Percentiles rank a stretch among this genome's conserved stretches.
Conservation (phyloP, 2,113 vertebrate genomes). For the Acanthochromis polyacanthus region DNA sequence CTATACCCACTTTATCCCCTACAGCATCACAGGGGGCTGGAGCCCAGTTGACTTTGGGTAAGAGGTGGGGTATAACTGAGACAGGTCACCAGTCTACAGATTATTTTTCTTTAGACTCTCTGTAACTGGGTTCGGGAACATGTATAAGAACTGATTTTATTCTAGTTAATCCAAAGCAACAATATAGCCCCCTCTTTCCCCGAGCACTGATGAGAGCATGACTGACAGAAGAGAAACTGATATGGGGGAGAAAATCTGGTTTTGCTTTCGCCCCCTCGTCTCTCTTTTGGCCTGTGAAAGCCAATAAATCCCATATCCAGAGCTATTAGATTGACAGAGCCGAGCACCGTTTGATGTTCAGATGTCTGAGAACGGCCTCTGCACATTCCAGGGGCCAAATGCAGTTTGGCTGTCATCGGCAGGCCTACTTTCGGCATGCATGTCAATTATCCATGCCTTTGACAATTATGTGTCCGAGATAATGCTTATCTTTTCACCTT, state of each 20-base stretch:
- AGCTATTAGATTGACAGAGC: slow-evolving; percentile 77
- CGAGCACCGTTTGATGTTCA: slow-evolving; percentile 81
- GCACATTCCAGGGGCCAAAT: slow-evolving; percentile 79
- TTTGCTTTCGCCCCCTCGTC: slow-evolving; percentile 74
- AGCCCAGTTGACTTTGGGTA: too few species aligned
- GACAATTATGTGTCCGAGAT: slow-evolving; percentile 74
- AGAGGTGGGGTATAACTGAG: too few species aligned
- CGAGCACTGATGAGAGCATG: slow-evolving; percentile 46
- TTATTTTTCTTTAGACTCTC: neutral
- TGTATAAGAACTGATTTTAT: slow-evolving; percentile 5
- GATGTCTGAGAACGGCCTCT: slow-evolving; percentile 72
- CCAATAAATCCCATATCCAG: slow-evolving; percentile 80
- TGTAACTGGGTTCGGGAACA: neutral
- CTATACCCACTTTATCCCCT: too few species aligned
- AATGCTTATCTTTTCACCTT: slow-evolving; percentile 82
- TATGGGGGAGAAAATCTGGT: slow-evolving; percentile 78
- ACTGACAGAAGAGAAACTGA: slow-evolving; percentile 79
- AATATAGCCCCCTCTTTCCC: slow-evolving; percentile 38
- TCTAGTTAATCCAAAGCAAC: slow-evolving; percentile 42
- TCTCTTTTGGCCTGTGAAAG: slow-evolving; percentile 67
- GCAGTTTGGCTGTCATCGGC: slow-evolving; percentile 79
- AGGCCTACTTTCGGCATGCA: slow-evolving; percentile 63
- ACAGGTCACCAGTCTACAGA: too few species aligned
- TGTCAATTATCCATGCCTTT: slow-evolving; percentile 76
- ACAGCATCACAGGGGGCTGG: too few species aligned